phyloP scores from a whole-genome alignment of 2,888 invertebrate species.

The Drosophila nr. medialis region DNA sequence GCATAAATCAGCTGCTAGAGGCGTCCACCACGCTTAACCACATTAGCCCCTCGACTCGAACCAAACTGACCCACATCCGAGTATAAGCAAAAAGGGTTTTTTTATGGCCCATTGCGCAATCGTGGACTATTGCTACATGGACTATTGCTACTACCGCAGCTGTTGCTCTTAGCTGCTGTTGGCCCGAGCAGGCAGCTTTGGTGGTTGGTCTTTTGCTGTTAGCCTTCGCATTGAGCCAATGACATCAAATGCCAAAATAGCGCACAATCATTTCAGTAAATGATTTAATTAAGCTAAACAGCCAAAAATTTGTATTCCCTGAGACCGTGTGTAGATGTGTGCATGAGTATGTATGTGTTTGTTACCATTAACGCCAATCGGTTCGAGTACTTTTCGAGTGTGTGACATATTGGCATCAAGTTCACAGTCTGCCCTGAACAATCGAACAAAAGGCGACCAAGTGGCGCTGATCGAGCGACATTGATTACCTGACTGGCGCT shows the following conservation, averaged over 20 bases:
- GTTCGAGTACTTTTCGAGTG: slow-evolving; percentile 71
- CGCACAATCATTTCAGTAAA: slow-evolving; percentile 79
- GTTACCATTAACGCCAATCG: slow-evolving; percentile 50
- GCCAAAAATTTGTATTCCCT: slow-evolving; percentile 48
- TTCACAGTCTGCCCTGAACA: slow-evolving; percentile 65
- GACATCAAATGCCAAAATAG: slow-evolving; percentile 74
- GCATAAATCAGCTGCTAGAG: slow-evolving; percentile 55
- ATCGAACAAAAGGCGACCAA: slow-evolving; percentile 74
- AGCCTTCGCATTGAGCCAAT: slow-evolving; percentile 78
- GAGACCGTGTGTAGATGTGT: slow-evolving; percentile 4
- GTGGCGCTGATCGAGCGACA: slow-evolving; percentile 77
- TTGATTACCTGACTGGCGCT: slow-evolving; percentile 64
- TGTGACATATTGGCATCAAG: slow-evolving; percentile 81
- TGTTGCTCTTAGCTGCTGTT: slow-evolving; percentile 5
- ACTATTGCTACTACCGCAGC: slow-evolving; percentile 6
- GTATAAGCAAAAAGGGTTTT: slow-evolving; percentile 34
- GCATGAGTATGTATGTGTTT: slow-evolving; percentile 18
- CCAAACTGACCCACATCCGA: slow-evolving; percentile 65
- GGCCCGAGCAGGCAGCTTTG: slow-evolving; percentile 10
- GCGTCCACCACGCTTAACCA: slow-evolving; percentile 53
- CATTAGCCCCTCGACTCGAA: slow-evolving; percentile 42
- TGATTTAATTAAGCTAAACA: slow-evolving; percentile 80
- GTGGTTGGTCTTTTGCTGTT: slow-evolving; percentile 15
- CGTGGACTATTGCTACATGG: slow-evolving; percentile 5
- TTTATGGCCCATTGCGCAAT: slow-evolving; percentile 54